Percentiles rank a stretch among this genome's conserved stretches.
Conservation (phyloP, 2,888 invertebrate species). For the Drosophila neonasuta region DNA sequence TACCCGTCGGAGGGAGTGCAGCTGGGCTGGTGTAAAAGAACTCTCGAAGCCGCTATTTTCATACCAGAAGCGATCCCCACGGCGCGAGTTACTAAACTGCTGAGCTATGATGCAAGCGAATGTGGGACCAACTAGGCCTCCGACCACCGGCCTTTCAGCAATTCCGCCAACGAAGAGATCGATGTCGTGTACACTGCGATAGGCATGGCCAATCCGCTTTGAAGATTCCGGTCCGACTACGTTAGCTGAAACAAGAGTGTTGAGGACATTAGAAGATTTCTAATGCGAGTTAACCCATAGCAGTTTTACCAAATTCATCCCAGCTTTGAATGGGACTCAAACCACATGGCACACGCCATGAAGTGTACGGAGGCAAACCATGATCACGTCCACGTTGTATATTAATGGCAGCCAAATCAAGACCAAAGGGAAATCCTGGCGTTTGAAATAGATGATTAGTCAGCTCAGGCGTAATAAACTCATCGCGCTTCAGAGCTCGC, state of each 20-base stretch:
- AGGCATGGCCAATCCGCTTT: conserved; percentile 85
- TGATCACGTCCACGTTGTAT: conserved; percentile 94
- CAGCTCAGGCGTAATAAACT: conserved; percentile 90
- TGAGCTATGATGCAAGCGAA: conserved; percentile 94
- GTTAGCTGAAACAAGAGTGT: conserved; percentile 76
- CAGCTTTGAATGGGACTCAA: conserved; percentile 86
- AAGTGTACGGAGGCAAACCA: conserved; percentile 90
- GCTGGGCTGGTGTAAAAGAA: conserved; percentile 89
- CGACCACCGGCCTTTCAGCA: conserved; percentile 89
- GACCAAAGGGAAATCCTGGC: conserved; percentile 87
- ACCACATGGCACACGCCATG: conserved; percentile 91
- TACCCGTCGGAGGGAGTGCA: conserved; percentile 88
- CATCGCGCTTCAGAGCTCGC: conserved; percentile 89
- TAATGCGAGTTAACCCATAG: neutral
- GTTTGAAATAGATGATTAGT: conserved; percentile 93
- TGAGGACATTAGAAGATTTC: neutral
- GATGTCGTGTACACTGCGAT: conserved; percentile 89
- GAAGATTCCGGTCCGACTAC: conserved; percentile 87
- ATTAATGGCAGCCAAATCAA: conserved; percentile 94
- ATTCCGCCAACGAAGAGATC: conserved; percentile 92
- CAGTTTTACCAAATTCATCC: conserved; percentile 85
- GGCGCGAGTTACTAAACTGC: conserved; percentile 90
- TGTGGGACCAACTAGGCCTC: conserved; percentile 91
- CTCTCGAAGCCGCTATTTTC: conserved; percentile 90
- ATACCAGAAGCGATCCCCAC: conserved; percentile 92